Evolutionary conservation across 1,140 invertebrate genomes (phyloP).

Genomic region (Leptinotarsa defecta): DNA sequence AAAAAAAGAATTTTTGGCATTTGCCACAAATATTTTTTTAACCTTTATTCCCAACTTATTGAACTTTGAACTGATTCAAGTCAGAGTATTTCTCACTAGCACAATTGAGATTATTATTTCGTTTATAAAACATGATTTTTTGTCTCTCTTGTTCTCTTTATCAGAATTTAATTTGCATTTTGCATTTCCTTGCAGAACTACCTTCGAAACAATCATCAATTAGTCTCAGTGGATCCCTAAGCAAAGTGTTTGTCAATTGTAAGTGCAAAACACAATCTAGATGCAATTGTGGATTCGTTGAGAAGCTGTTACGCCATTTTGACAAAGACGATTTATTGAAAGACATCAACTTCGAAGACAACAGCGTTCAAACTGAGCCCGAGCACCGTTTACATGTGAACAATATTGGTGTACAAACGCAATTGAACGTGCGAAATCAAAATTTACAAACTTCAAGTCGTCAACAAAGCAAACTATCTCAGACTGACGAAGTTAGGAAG

Average conservation of each 20-base stretch:
- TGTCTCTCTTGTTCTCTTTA: too few species aligned
- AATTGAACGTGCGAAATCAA: conserved; percentile 1
- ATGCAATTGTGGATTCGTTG: conserved; percentile 36
- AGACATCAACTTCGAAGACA: background rate
- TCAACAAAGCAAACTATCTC: background rate
- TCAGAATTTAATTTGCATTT: background rate
- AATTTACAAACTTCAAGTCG: conserved; percentile 5
- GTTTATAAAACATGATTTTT: too few species aligned
- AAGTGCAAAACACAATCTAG: conserved; percentile 28
- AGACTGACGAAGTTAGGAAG: background rate
- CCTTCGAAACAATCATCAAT: background rate
- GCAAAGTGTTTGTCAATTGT: conserved; percentile 36
- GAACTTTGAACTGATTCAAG: too few species aligned
- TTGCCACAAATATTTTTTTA: too few species aligned
- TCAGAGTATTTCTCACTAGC: too few species aligned
- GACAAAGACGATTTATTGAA: background rate
- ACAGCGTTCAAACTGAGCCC: background rate
- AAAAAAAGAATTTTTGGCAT: too few species aligned
- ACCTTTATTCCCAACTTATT: too few species aligned
- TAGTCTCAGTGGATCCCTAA: conserved; percentile 2
- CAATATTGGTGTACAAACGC: background rate
- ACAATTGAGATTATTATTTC: too few species aligned
- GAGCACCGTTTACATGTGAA: background rate
- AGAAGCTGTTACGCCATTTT: conserved; percentile 32
- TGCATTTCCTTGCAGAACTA: background rate